Evolutionary conservation across 2,888 invertebrate species (phyloP).

Genomic region (Lysandra coridon): DNA sequence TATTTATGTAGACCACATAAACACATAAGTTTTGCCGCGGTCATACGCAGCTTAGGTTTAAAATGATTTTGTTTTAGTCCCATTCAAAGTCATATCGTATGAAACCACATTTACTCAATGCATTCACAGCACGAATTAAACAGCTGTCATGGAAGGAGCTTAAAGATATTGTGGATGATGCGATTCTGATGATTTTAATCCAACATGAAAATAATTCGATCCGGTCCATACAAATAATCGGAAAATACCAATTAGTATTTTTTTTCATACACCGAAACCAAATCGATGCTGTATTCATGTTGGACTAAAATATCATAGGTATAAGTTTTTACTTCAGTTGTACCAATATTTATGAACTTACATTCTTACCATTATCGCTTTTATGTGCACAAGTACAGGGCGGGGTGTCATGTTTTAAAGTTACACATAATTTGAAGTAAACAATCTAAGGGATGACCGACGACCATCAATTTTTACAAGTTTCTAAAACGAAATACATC

Average conservation of each 20-base stretch:
- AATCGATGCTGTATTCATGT: not conserved
- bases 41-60: not conserved
- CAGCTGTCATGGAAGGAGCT: not conserved
- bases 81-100: not conserved
- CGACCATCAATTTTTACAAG: not conserved
- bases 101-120: not conserved
- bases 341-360: not conserved
- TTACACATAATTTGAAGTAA: slow-evolving; percentile 1
- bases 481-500: slow-evolving; percentile 15
- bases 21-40: not conserved
- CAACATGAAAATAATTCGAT: not conserved
- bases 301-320: not conserved
- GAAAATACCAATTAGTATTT: no score
- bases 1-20: not conserved
- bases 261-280: no score
- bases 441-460: not conserved
- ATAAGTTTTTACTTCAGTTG: not conserved
- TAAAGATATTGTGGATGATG: not conserved
- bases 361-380: not conserved
- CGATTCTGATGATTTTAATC: not conserved
- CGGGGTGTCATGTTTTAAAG: not conserved
- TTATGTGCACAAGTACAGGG: not conserved
- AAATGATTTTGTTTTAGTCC: not conserved
- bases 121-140: not conserved
- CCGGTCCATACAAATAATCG: no score